Evolutionary conservation across 2,888 invertebrate species (phyloP).

Genomic region (Ommatoiulus sabulosus): DNA sequence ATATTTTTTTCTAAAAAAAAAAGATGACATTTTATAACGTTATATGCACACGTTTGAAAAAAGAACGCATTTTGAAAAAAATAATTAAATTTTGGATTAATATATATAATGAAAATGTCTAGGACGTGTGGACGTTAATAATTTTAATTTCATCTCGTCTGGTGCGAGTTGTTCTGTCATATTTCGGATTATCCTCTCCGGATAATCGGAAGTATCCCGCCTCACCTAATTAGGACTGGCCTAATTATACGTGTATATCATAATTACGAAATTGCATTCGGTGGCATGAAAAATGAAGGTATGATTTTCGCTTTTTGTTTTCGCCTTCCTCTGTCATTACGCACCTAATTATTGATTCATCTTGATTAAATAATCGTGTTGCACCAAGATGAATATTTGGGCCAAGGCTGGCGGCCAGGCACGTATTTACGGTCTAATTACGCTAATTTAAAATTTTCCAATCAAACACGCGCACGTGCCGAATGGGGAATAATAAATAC

Average conservation of each 20-base stretch:
- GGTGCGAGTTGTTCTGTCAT: too few relatives aligned
- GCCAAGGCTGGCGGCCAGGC: not conserved
- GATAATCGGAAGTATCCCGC: not conserved
- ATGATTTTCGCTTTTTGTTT: not conserved
- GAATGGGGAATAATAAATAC: not conserved
- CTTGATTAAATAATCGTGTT: slow-evolving; percentile 8
- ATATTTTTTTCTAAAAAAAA: too few relatives aligned
- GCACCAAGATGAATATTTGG: not conserved
- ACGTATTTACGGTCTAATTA: not conserved
- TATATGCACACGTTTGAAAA: too few relatives aligned
- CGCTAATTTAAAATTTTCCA: slow-evolving; percentile 13
- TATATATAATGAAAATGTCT: too few relatives aligned
- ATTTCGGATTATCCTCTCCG: not conserved
- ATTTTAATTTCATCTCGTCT: too few relatives aligned
- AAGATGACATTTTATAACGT: too few relatives aligned
- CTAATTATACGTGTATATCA: not conserved
- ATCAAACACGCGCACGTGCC: not conserved
- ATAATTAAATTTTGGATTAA: too few relatives aligned
- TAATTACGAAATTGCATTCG: not conserved
- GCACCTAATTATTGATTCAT: not conserved
- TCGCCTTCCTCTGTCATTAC: not conserved
- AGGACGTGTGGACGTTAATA: too few relatives aligned
- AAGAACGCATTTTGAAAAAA: too few relatives aligned
- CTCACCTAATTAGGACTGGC: not conserved
- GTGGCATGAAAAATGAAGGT: not conserved